Evolutionary conservation across 2,888 invertebrate genomes (phyloP).

Genomic region (Meiosimyza platycephala): DNA sequence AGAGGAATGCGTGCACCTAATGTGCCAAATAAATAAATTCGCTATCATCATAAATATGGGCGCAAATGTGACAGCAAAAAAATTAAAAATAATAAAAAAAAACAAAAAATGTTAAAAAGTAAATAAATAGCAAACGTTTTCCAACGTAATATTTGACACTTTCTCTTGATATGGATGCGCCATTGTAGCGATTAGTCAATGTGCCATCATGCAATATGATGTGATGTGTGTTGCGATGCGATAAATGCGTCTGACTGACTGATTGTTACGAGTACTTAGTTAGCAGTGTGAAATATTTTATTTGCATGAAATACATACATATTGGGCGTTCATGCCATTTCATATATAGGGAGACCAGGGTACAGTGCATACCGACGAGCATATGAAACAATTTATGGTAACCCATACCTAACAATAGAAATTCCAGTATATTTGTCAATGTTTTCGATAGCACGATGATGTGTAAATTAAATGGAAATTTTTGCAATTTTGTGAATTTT

Average conservation of each 20-base stretch:
- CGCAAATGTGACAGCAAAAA: no score
- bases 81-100: no score
- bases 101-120: no score
- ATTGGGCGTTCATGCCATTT: no score
- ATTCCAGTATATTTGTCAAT: neutral
- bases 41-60: no score
- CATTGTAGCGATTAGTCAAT: constrained; percentile 18
- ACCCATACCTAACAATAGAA: neutral
- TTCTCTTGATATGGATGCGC: constrained; percentile 8
- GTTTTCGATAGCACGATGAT: neutral
- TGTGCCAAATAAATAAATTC: no score
- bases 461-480: neutral
- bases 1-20: no score
- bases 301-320: no score
- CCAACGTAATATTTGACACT: constrained; percentile 12
- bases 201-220: constrained; percentile 1
- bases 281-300: no score
- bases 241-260: constrained; percentile 1
- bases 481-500: neutral
- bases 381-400: neutral
- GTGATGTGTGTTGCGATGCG: neutral
- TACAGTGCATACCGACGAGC: neutral
- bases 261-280: no score
- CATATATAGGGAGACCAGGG: no score
- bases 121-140: neutral